phyloP scores from a whole-genome alignment of 1,140 invertebrate genomes.

The Arion vulgaris region DNA sequence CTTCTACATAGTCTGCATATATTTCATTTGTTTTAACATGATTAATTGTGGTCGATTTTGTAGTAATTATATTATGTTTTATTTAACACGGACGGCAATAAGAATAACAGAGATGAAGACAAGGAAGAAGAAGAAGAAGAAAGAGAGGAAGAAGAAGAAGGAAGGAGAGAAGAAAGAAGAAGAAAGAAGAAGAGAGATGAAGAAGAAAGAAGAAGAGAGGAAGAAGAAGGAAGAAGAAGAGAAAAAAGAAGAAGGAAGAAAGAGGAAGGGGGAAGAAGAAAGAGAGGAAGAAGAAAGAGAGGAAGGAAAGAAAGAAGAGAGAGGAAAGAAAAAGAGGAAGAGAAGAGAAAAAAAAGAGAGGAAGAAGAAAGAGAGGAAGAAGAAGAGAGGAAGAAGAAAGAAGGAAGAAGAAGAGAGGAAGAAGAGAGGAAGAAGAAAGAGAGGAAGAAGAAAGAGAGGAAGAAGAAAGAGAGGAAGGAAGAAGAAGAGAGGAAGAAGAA shows the following conservation, averaged over 20 bases:
- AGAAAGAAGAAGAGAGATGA: not conserved
- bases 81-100: too few species aligned
- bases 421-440: not conserved
- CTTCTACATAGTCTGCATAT: too few species aligned
- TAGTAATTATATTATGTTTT: too few species aligned
- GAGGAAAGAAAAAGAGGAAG: not conserved
- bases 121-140: too few species aligned
- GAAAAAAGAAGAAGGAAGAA: too few species aligned
- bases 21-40: too few species aligned
- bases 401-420: not conserved
- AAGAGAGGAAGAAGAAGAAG: too few species aligned
- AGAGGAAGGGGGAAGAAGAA: not conserved
- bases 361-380: not conserved
- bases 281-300: not conserved
- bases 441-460: conserved; percentile 13
- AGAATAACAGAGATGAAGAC: too few species aligned
- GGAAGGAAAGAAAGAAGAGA: not conserved
- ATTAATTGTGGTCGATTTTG: too few species aligned
- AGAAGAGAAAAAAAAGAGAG: not conserved
- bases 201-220: not conserved
- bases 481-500: too few species aligned
- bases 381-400: not conserved
- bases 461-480: conserved; percentile 13
- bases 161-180: conserved; percentile 1
- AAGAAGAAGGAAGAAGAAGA: not conserved